These are phyloP conservation scores for Tarsius wallacei DNA, from an alignment of 2,797 vertebrate genomes.

Conservation along the genomic window DNA sequence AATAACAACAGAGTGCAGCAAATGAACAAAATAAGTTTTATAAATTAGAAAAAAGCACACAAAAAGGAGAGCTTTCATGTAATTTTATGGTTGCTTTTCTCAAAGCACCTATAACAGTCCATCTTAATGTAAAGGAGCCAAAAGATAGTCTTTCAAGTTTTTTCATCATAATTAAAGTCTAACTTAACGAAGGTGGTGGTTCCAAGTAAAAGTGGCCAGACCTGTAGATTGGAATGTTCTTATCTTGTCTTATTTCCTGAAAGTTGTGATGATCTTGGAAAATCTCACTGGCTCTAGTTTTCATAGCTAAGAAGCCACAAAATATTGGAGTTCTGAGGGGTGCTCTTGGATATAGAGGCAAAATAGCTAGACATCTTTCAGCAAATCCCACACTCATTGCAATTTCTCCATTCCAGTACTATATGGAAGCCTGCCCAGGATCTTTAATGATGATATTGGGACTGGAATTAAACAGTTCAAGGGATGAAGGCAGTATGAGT, in stretches of 20 bases:
- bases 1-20: background rate
- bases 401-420: background rate
- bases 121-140: background rate
- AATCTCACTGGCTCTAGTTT: background rate
- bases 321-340: background rate
- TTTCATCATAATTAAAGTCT: background rate
- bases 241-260: background rate
- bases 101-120: background rate
- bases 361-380: background rate
- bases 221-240: background rate
- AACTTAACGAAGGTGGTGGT: background rate
- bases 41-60: slow-evolving; percentile 9
- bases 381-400: background rate
- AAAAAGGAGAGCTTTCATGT: background rate
- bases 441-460: background rate
- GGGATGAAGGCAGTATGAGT: background rate
- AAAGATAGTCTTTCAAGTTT: background rate
- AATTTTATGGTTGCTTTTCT: background rate
- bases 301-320: background rate
- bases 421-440: background rate
- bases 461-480: background rate
- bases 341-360: background rate
- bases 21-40: background rate
- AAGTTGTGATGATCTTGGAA: slow-evolving; percentile 9
- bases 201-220: background rate